Conservation (phyloP, 1,140 invertebrate species). For the Dreissena rostriformis region DNA sequence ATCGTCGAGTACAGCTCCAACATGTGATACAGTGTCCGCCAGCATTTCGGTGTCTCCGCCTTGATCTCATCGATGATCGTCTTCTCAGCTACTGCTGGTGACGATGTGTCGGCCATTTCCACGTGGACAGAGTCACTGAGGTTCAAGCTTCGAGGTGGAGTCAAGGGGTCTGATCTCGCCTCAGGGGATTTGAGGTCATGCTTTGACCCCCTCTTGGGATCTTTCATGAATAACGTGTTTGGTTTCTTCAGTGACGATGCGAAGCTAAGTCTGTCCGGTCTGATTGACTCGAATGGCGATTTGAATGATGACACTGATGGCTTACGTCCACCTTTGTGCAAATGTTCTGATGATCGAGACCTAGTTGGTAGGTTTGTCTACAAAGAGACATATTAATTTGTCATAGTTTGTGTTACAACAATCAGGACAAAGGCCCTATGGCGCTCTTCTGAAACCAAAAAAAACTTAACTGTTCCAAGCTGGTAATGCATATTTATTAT, state of each 20-base stretch:
- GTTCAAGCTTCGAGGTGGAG: slow-evolving; percentile 75
- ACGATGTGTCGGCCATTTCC: slow-evolving; percentile 79
- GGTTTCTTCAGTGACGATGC: slow-evolving; percentile 48
- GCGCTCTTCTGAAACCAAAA: too few species aligned
- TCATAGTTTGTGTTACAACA: too few species aligned
- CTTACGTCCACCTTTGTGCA: slow-evolving; percentile 14
- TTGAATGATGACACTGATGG: slow-evolving; percentile 49
- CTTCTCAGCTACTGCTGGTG: slow-evolving; percentile 79
- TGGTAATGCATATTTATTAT: not conserved
- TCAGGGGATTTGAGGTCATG: slow-evolving; percentile 42
- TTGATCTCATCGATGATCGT: slow-evolving; percentile 81
- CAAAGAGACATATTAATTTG: not conserved
- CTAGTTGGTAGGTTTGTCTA: slow-evolving; percentile 41
- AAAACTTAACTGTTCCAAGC: not conserved
- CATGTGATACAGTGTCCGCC: slow-evolving; percentile 96
- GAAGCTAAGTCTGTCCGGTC: slow-evolving; percentile 57
- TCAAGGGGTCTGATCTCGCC: slow-evolving; percentile 62
- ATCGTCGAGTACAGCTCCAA: slow-evolving; percentile 96
- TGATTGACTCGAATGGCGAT: slow-evolving; percentile 52
- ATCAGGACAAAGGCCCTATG: too few species aligned
- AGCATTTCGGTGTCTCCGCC: slow-evolving; percentile 89
- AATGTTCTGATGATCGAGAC: slow-evolving; percentile 4
- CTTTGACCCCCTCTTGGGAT: slow-evolving; percentile 55
- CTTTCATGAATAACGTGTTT: slow-evolving; percentile 59
- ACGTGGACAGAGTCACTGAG: slow-evolving; percentile 80